Evolutionary conservation across 1,140 invertebrate species (phyloP), one percentile per base, ranked within the genome.

Genomic region (Zaprionus lachaisei): DNA sequence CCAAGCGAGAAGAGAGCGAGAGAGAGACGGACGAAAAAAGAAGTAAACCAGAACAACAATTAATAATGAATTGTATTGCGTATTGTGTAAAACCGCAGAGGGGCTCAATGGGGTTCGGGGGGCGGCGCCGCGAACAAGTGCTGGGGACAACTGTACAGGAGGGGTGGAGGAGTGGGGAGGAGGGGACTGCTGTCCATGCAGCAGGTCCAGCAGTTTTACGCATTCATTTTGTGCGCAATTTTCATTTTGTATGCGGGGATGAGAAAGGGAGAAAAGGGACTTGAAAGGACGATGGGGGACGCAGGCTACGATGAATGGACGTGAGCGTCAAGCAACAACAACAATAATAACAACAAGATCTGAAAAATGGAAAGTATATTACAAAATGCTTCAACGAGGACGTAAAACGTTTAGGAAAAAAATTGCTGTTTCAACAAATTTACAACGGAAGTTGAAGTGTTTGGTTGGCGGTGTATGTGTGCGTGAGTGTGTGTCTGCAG

Each of bases 351-450:
- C 60, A 58, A 11, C 64, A 62, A 28, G 64, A 65, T 41, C 61
- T 61, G 57, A 65, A 85, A 66, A 87, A 87, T 87, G 83, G 84
- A 87, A 89, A 89, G 84, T 83, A 75, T 87, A 87, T 87, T 87
- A 87, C 83, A 87, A 87, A 87, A 80, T 78, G 74, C 62, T 89
- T 66, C 64, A 72, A 57, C 56, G 66, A 31, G 56, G 41, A 71
- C 77, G 82, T 68, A 63, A 72, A 87, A 64, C 85, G 81, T 85
- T 89, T 89, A 90, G 68, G 61, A 81, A 84, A 89, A 90, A 89
- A 89, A 90, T 85, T 80, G 85, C 85, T 90, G 85, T 90, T 85
- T 90, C 85, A 90, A 85, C 85, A 90, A 90, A 90, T 90, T 90
- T 85, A 82, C 86, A 90, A 82, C 85, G 85, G 85, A 90, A 85